phyloP scores from a whole-genome alignment of 2,113 vertebrate genomes.

The Perca fluviatilis region DNA sequence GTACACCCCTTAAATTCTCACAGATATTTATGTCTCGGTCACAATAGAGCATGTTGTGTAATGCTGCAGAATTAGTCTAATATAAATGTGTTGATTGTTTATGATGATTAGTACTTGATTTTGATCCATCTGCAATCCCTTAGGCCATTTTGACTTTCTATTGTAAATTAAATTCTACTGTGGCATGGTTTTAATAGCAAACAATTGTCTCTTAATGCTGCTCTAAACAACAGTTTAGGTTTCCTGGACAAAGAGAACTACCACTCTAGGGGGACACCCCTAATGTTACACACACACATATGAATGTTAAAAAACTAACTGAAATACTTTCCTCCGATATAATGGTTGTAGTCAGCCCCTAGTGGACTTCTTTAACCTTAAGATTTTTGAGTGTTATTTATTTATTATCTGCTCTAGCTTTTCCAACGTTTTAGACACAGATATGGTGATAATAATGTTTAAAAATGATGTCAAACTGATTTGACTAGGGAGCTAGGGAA shows the following conservation, averaged over 20 bases:
- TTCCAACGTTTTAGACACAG: too few species aligned
- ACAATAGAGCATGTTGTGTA: conserved; percentile 45
- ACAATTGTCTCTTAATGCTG: conserved; percentile 3
- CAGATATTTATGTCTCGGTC: conserved; percentile 70
- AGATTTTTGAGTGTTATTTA: too few species aligned
- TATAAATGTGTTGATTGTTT: conserved; percentile 23
- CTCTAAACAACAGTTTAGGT: conserved; percentile 30
- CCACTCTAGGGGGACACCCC: neutral
- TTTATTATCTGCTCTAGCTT: too few species aligned
- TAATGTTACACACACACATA: neutral
- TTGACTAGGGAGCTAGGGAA: too few species aligned
- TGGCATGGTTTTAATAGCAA: conserved; percentile 4
- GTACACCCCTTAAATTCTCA: conserved; percentile 75
- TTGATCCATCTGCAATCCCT: conserved; percentile 49
- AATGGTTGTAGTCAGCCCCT: too few species aligned
- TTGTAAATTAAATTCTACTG: conserved; percentile 18
- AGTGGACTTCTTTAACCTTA: too few species aligned
- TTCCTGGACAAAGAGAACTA: neutral
- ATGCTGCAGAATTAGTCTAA: conserved; percentile 51
- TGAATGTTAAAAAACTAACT: too few species aligned
- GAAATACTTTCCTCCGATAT: too few species aligned
- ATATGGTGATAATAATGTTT: too few species aligned
- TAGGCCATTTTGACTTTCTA: conserved; percentile 18
- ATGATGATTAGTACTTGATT: conserved; percentile 36
- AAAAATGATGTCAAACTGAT: too few species aligned